Conservation (phyloP, 2,113 vertebrate species). For the Cygnus atratus region DNA sequence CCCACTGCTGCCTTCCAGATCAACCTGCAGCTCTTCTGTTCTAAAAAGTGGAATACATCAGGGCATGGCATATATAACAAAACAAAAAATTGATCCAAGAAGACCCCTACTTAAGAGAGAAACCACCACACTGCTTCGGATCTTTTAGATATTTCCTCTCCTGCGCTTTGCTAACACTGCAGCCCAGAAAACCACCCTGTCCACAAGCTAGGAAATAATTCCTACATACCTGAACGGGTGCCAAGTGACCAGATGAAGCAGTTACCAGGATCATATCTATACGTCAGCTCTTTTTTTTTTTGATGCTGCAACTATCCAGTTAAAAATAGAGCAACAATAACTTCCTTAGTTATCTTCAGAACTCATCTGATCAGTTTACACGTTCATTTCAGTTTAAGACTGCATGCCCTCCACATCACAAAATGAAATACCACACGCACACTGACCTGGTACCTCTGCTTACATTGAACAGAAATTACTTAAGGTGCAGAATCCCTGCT, state of each 20-base stretch:
- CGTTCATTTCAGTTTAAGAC: neutral
- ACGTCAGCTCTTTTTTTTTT: neutral
- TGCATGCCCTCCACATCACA: neutral
- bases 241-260: neutral
- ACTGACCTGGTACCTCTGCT: neutral
- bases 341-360: neutral
- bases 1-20: neutral
- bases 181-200: neutral
- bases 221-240: neutral
- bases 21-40: neutral
- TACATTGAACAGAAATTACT: neutral
- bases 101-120: neutral
- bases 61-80: neutral
- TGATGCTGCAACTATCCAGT: neutral
- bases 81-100: no score
- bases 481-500: neutral
- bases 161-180: neutral
- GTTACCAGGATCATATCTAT: neutral
- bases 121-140: neutral
- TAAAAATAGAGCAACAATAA: neutral
- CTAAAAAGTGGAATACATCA: neutral
- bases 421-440: neutral
- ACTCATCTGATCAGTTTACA: neutral
- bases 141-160: rapidly evolving
- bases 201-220: neutral